Conservation (phyloP, 2,888 invertebrate species). For the Morinoia aosen region DNA sequence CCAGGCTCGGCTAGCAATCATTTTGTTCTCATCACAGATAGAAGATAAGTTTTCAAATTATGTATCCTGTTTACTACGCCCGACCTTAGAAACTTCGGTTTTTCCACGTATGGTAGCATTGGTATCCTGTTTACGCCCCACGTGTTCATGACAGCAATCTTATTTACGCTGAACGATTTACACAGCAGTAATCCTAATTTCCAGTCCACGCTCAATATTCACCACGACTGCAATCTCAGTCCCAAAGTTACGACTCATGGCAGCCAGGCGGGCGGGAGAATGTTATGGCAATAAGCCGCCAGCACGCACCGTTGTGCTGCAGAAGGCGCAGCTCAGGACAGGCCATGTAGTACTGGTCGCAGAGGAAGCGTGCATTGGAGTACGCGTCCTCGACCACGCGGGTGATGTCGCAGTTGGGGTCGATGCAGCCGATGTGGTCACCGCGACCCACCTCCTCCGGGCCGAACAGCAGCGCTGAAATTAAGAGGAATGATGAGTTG, state of each 20-base stretch:
- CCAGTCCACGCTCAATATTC: background rate
- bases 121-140: background rate
- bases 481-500: slow-evolving; percentile 71
- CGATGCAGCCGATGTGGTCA: slow-evolving; percentile 93
- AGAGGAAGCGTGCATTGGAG: slow-evolving; percentile 96
- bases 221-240: background rate
- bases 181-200: background rate
- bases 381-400: slow-evolving; percentile 94
- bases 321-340: slow-evolving; percentile 89
- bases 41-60: no score
- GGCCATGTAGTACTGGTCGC: slow-evolving; percentile 97
- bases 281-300: background rate
- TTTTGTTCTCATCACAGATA: no score
- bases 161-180: background rate
- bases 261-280: background rate
- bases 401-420: slow-evolving; percentile 93
- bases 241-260: background rate
- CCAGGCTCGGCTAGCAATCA: no score
- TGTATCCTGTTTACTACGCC: no score
- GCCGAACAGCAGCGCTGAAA: slow-evolving; percentile 65
- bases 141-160: background rate
- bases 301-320: slow-evolving; percentile 81
- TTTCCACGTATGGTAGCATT: background rate
- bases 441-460: slow-evolving; percentile 75
- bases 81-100: no score